Conservation (phyloP, 1,140 invertebrate genomes). For the Sweltsa coloradensis region DNA sequence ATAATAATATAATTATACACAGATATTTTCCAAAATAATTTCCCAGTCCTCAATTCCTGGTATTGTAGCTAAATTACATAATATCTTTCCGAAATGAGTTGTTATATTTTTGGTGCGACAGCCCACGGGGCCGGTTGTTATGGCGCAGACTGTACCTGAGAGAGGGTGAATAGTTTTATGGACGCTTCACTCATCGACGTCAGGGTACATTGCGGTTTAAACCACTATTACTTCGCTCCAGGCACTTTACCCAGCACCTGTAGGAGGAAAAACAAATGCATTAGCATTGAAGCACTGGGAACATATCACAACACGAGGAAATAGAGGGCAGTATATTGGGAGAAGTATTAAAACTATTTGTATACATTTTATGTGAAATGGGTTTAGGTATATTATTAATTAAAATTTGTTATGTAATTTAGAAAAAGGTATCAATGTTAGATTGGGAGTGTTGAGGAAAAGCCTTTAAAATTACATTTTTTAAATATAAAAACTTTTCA, state of each 20-base stretch:
- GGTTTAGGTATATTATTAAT: neutral
- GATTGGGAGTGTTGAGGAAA: neutral
- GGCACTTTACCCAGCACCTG: conserved; percentile 11
- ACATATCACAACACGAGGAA: too few relatives aligned
- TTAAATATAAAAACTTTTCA: too few relatives aligned
- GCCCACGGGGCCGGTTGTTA: neutral
- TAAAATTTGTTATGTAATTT: neutral
- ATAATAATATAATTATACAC: too few relatives aligned
- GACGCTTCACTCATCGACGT: neutral
- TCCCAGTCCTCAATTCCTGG: neutral
- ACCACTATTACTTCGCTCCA: conserved; percentile 8
- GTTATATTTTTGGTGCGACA: neutral
- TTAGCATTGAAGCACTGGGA: too few relatives aligned
- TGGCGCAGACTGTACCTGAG: neutral
- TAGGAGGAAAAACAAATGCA: neutral
- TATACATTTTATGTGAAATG: neutral
- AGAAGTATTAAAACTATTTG: neutral
- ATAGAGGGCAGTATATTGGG: too few relatives aligned
- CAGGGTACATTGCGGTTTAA: too few relatives aligned
- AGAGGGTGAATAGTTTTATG: neutral
- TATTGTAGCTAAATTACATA: conserved; percentile 2
- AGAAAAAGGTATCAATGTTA: neutral
- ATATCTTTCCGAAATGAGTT: neutral
- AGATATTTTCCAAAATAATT: too few relatives aligned
- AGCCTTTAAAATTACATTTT: too few relatives aligned